Base-by-base conservation (phyloP, 2,797 vertebrate genomes). In the Trachurus trachurus region DNA sequence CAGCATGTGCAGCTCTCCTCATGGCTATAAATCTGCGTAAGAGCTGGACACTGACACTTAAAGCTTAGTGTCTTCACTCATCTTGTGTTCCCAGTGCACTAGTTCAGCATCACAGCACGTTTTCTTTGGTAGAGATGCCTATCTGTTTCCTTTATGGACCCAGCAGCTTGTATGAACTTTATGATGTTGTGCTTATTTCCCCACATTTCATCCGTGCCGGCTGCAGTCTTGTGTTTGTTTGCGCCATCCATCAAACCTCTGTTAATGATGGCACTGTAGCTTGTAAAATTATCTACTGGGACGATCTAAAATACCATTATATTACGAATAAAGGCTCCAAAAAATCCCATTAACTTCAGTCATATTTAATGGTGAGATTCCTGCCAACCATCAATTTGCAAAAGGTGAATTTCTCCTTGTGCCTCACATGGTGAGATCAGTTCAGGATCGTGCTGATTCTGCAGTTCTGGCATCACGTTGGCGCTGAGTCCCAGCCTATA, bases 241-340 rank as follows among this genome's bases (percentile, higher is more conserved):
- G 66, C 49, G 65, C n/a, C 73, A 63, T 69, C 49, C 40, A 72
- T 82, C 64, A 72, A 44, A 50, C 8, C 1, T 6, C 56, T 49
- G n/a, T 34, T 22, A 37, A 37, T 64, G 56, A 68, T 57, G 47
- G 72, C 34, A 37, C 34, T 37, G 34, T 34, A 31, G 37, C 29
- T 40, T 76, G 63, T 52, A 57, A 67, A 67, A 54, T 39, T 26
- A 54, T 70, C 74, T 40, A 45, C 4, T 1, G 54, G 49, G 42
- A 50, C 39, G 49, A 3, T 61, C 66, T 67, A 44, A 76, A 66
- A 66, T 22, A 10, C 26, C 31, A 42, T 60, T 42, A 44, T 15
- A 42, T 66, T 21, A 22, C 68, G 49, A 63, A 52, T 78, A 75
- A 78, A 76, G 68, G 53, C 47, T 73, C 49, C 10, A 13, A 39